These are phyloP conservation scores for Gymnosoma rotundatum DNA, from an alignment of 2,888 invertebrate species.

Conservation along the genomic window DNA sequence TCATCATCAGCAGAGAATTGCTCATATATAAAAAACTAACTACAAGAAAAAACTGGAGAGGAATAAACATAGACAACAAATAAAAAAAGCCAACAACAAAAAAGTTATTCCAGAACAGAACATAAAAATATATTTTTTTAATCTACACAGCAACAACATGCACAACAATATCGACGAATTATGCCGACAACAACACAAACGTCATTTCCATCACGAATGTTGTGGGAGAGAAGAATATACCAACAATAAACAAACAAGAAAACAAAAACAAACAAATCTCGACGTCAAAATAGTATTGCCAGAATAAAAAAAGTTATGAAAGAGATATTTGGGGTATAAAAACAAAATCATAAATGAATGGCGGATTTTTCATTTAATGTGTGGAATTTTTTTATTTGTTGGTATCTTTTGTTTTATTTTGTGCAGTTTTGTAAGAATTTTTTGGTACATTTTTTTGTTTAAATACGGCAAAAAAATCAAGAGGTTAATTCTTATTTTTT, in stretches of 20 bases:
- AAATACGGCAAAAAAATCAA: too few species aligned
- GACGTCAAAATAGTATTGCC: slow-evolving; percentile 62
- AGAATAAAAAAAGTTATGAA: slow-evolving; percentile 22
- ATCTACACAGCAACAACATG: slow-evolving; percentile 50
- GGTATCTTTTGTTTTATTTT: too few species aligned
- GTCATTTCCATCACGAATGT: slow-evolving; percentile 36
- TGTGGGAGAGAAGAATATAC: slow-evolving; percentile 54
- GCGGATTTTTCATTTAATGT: too few species aligned
- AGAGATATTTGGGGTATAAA: neutral
- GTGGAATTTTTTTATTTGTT: too few species aligned
- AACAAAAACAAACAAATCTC: slow-evolving; percentile 33
- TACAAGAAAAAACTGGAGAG: neutral
- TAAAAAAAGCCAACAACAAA: slow-evolving; percentile 28
- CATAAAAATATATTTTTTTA: slow-evolving; percentile 41
- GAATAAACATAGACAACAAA: slow-evolving; percentile 38
- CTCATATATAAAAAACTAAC: neutral
- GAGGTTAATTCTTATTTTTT: too few species aligned
- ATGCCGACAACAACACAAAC: slow-evolving; percentile 56
- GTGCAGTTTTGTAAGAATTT: too few species aligned
- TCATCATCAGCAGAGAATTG: neutral
- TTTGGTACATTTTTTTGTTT: too few species aligned
- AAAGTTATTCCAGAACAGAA: slow-evolving; percentile 57
- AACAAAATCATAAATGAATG: too few species aligned
- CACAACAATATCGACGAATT: slow-evolving; percentile 66
- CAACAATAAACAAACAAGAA: slow-evolving; percentile 35